These are phyloP conservation scores for Hippocampus kuda DNA, from an alignment of 2,797 vertebrate species.

Conservation along the genomic window DNA sequence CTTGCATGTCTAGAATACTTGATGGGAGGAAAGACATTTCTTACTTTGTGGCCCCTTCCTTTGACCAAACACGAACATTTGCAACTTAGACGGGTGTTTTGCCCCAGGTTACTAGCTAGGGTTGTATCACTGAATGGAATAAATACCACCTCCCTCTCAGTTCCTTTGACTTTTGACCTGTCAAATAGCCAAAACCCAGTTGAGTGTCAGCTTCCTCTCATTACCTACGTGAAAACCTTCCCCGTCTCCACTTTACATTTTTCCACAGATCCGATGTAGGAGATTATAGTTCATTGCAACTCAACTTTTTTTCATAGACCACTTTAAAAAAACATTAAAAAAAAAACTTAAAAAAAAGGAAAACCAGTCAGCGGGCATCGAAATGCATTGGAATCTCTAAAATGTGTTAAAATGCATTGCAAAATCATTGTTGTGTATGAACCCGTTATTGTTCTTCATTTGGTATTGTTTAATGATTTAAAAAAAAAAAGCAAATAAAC, in stretches of 20 bases:
- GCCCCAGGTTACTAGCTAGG: not conserved
- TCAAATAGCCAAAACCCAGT: conserved; percentile 31
- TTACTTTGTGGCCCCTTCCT: not conserved
- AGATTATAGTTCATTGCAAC: conserved; percentile 15
- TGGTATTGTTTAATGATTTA: too few relatives aligned
- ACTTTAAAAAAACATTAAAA: not conserved
- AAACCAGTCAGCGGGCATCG: not conserved
- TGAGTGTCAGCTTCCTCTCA: conserved; percentile 17
- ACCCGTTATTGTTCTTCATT: too few relatives aligned
- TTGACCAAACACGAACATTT: not conserved
- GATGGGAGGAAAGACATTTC: conserved; percentile 13
- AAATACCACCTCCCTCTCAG: conserved; percentile 35
- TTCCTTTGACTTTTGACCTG: conserved; percentile 36
- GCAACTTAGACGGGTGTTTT: not conserved
- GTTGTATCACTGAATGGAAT: conserved; percentile 32
- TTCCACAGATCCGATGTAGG: conserved; percentile 31
- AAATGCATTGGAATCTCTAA: too few relatives aligned
- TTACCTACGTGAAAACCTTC: conserved; percentile 24
- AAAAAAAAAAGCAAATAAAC: too few relatives aligned
- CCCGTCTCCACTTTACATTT: conserved; percentile 29
- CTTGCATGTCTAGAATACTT: conserved; percentile 20
- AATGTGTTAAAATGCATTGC: too few relatives aligned
- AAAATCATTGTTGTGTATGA: too few relatives aligned
- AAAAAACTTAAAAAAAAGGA: not conserved
- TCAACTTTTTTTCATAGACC: not conserved